Percentiles rank a stretch among this genome's conserved stretches.
Conservation (phyloP, 2,888 invertebrate species). For the Drosophila fungiperda region DNA sequence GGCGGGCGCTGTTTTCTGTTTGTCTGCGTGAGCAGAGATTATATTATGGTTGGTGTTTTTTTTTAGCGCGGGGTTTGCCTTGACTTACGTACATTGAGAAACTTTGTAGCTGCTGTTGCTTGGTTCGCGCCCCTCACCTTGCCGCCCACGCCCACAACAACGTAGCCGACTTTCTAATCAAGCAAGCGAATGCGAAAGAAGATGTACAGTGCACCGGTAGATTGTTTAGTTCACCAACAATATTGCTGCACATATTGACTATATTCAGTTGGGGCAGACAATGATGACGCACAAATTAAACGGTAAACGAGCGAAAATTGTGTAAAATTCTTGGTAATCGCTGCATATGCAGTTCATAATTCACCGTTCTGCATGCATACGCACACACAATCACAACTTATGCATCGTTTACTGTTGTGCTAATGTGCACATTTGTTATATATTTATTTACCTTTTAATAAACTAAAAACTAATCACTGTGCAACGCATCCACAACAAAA, state of each 20-base stretch:
- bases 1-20: constrained; percentile 29
- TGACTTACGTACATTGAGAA: constrained; percentile 47
- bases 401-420: background rate
- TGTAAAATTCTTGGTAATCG: constrained; percentile 10
- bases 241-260: constrained; percentile 47
- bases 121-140: constrained; percentile 22
- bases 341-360: constrained; percentile 13
- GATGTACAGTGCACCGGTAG: constrained; percentile 66
- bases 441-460: constrained; percentile 57
- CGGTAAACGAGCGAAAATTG: constrained; percentile 44
- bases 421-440: background rate
- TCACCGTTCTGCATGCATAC: background rate
- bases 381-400: background rate
- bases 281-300: constrained; percentile 76
- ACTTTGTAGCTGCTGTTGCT: constrained; percentile 58
- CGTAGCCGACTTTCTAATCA: constrained; percentile 74
- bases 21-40: constrained; percentile 52
- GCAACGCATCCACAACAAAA: constrained; percentile 38
- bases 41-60: constrained; percentile 41
- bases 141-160: constrained; percentile 22
- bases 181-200: constrained; percentile 54
- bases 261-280: constrained; percentile 34
- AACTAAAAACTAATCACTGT: constrained; percentile 42
- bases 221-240: constrained; percentile 54
- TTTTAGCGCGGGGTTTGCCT: constrained; percentile 51